phyloP scores from a whole-genome alignment of 2,113 vertebrate species.

The Nanorana parkeri region DNA sequence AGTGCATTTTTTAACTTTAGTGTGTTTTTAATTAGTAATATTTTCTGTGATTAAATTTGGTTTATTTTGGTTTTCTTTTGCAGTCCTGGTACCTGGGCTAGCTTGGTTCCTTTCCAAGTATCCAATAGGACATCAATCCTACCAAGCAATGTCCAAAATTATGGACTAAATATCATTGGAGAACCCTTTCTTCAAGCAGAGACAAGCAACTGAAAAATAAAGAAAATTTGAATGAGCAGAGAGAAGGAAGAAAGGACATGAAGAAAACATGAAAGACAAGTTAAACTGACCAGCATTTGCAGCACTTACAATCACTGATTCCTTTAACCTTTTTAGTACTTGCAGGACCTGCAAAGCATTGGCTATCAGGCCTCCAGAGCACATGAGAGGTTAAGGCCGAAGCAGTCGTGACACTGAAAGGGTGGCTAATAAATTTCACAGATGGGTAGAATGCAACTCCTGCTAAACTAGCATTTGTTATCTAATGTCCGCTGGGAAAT shows the following conservation, averaged over 20 bases:
- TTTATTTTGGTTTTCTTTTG: constrained; percentile 57
- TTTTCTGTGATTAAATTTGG: constrained; percentile 3
- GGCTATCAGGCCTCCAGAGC: constrained; percentile 42
- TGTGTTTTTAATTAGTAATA: no score
- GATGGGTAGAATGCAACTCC: constrained; percentile 80
- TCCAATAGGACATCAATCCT: constrained; percentile 98
- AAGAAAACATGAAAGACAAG: constrained; percentile 74
- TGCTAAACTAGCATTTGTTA: constrained; percentile 93
- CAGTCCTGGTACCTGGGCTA: constrained; percentile 99
- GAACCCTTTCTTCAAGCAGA: constrained; percentile 98
- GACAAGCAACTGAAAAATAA: constrained; percentile 89
- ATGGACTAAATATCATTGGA: constrained; percentile 99
- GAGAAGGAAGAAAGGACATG: constrained; percentile 65
- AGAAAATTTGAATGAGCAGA: constrained; percentile 62
- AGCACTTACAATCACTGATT: constrained; percentile 85
- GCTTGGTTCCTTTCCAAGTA: constrained; percentile 99
- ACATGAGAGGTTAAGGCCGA: constrained; percentile 66
- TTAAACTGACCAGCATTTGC: constrained; percentile 79
- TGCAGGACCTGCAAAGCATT: constrained; percentile 55
- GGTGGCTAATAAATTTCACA: constrained; percentile 82
- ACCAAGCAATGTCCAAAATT: constrained; percentile 99
- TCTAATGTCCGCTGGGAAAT: constrained; percentile 91
- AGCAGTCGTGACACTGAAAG: constrained; percentile 75
- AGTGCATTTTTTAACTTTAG: no score
- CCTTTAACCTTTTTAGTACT: constrained; percentile 62